phyloP scores from a whole-genome alignment of 2,888 invertebrate species.

The Latheticus oryzae region DNA sequence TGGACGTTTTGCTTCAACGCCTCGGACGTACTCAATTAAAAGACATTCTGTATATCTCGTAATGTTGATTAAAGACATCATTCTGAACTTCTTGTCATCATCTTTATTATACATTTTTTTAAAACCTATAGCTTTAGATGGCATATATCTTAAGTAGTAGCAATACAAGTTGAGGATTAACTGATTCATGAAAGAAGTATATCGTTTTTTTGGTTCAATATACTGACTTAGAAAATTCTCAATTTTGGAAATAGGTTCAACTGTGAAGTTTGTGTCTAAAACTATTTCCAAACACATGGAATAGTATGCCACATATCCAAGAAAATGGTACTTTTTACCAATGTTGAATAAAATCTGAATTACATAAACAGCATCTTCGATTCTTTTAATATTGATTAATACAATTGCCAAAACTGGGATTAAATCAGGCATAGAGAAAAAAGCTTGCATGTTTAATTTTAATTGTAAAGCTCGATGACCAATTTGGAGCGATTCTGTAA shows the following conservation, averaged over 20 bases:
- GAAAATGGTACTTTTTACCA: conserved; percentile 56
- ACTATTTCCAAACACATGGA: conserved; percentile 71
- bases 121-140: conserved; percentile 44
- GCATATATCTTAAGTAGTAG: conserved; percentile 43
- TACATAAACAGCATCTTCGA: conserved; percentile 68
- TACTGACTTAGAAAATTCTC: conserved; percentile 64
- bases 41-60: conserved; percentile 48
- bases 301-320: conserved; percentile 67
- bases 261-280: conserved; percentile 69
- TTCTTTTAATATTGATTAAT: conserved; percentile 64
- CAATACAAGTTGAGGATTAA: conserved; percentile 45
- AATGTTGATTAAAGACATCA: conserved; percentile 42
- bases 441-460: conserved; percentile 65
- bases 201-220: conserved; percentile 37
- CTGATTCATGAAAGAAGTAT: conserved; percentile 41
- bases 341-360: conserved; percentile 60
- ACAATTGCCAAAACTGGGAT: conserved; percentile 67
- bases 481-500: conserved; percentile 62
- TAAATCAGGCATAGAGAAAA: conserved; percentile 64
- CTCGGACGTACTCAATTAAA: conserved; percentile 43
- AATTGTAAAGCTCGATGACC: conserved; percentile 65
- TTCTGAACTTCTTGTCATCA: conserved; percentile 22
- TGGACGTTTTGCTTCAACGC: conserved; percentile 40
- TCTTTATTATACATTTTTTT: conserved; percentile 40
- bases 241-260: conserved; percentile 67